These are phyloP conservation scores for Physeter macrocephalus DNA, from an alignment of 2,113 vertebrate species.

Conservation along the genomic window DNA sequence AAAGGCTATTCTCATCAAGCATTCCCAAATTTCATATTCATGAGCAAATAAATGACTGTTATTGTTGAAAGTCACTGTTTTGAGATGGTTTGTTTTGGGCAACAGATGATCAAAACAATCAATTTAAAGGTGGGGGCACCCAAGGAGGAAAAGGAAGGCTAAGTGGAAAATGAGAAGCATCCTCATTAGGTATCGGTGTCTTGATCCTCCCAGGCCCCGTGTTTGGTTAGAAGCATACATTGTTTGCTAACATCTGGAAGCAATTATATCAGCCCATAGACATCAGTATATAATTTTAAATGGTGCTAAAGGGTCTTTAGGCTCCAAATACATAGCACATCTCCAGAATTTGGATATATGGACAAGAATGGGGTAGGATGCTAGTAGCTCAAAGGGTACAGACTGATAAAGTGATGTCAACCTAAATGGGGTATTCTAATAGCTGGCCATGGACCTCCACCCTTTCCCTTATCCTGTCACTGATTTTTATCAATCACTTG, in stretches of 20 bases:
- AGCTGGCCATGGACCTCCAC: not conserved
- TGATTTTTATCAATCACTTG: not conserved
- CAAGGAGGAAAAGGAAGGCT: not conserved
- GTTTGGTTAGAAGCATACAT: not conserved
- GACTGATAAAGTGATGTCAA: not conserved
- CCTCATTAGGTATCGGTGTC: not conserved
- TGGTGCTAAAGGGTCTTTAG: not conserved
- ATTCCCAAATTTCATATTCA: not conserved
- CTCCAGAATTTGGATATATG: not conserved
- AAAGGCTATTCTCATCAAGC: not conserved
- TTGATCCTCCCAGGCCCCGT: not conserved
- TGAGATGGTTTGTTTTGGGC: not conserved
- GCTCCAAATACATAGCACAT: not conserved
- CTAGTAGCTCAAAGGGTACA: not conserved
- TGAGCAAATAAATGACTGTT: not conserved
- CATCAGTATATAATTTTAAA: not conserved
- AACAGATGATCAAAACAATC: not conserved
- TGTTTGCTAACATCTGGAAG: slow-evolving; percentile 20
- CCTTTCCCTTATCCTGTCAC: not conserved
- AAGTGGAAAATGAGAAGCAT: not conserved
- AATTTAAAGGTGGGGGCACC: not conserved
- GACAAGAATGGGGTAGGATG: not conserved
- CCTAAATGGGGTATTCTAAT: not conserved
- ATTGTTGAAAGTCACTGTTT: not conserved
- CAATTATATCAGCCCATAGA: not conserved